Evolutionary conservation across 2,797 vertebrate species (phyloP), one percentile per base, ranked within the genome.

Genomic region (Emydoidea blandingii): DNA sequence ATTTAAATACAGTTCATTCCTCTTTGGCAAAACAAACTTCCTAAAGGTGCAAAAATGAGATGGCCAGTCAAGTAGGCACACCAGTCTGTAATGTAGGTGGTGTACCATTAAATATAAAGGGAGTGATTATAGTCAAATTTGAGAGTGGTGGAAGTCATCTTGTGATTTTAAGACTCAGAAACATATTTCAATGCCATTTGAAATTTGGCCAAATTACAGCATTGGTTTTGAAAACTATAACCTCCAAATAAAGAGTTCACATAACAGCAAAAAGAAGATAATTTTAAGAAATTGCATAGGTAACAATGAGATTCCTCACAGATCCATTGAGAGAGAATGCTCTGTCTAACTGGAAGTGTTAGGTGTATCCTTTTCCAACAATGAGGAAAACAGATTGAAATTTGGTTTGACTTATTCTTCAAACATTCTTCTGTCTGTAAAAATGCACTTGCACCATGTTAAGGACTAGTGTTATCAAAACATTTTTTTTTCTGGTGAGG

Each of bases 1-100:
- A 34, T 94, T 94, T 91, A 84, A 92, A 50, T 68, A 93, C 76
- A 85, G 95, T 94, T 94, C 62, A 83, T 94, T 93, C 86, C 59
- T 72, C 56, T 89, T 91, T 19, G 59, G 49, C 15, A 68, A 19
- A 16, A 15, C 83, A 59, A 86, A 31, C 5, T 44, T 89, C 27
- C 34, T 14, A 84, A 47, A 34, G 49, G 52, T n/a, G 12, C 27
- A 54, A 23, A 37, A 76, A 31, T 0, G 1, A 82, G 29, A 6
- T 54, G 44, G 9, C 54, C 86, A 87, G 7, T 86, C 86, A 84
- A 93, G 79, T 29, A n/a, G 85, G 47, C 8, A 4, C 6, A 41
- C 82, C 31, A 11, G 76, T 44, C 81, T 54, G 14, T 89, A 23
- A 16, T 79, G 6, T 86, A 50, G 52, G 50, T 29, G 2, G 9